phyloP scores from a whole-genome alignment of 2,888 invertebrate genomes.

The Nasonovia ribisnigri region DNA sequence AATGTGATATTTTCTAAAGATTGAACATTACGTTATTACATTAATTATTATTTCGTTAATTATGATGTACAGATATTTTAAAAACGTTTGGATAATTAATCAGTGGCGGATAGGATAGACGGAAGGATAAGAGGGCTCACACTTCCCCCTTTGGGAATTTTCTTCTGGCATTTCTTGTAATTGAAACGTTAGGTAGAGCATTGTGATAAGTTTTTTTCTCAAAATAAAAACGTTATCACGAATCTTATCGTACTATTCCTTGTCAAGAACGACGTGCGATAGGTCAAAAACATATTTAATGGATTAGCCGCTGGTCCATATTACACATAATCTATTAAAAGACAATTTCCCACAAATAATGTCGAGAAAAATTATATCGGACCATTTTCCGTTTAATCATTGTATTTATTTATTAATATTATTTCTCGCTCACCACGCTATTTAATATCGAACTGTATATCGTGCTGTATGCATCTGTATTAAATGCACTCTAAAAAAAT shows the following conservation, averaged over 20 bases:
- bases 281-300: neutral
- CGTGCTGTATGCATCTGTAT: neutral
- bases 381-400: neutral
- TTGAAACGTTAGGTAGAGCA: neutral
- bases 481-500: neutral
- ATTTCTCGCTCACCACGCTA: neutral
- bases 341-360: neutral
- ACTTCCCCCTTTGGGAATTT: neutral
- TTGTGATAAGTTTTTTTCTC: neutral
- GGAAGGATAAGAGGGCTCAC: neutral
- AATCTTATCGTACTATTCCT: neutral
- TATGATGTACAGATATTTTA: neutral
- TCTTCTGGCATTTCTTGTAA: neutral
- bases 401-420: neutral
- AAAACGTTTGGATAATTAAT: neutral
- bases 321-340: neutral
- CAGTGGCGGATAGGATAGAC: neutral
- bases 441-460: neutral
- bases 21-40: neutral
- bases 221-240: neutral
- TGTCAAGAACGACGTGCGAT: neutral
- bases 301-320: neutral
- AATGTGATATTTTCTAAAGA: neutral
- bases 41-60: constrained; percentile 7
- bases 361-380: neutral